phyloP scores from a whole-genome alignment of 2,888 invertebrate genomes.

The Helobdella robusta region DNA sequence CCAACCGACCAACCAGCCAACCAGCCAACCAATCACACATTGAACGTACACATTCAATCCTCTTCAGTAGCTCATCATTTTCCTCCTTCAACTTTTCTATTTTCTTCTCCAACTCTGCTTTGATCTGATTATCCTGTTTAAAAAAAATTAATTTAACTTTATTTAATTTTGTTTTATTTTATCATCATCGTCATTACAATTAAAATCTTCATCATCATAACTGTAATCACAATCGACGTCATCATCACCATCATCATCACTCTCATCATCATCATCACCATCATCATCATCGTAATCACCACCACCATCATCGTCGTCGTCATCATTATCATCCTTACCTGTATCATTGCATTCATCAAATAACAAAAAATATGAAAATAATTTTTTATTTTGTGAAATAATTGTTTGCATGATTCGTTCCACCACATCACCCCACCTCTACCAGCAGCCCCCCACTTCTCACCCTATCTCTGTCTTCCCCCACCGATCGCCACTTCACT shows the following conservation, averaged over 20 bases:
- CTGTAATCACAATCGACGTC: slow-evolving; percentile 2
- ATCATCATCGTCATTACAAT: slow-evolving; percentile 1
- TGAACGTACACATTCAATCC: slow-evolving; percentile 40
- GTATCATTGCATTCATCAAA: no score
- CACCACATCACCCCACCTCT: background rate
- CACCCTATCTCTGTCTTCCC: slow-evolving; percentile 34
- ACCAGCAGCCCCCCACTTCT: no score
- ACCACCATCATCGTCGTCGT: slow-evolving; percentile 22
- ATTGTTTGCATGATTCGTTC: background rate
- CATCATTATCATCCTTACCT: slow-evolving; percentile 22
- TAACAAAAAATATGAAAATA: background rate
- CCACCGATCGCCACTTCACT: slow-evolving; percentile 33
- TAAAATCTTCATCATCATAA: slow-evolving; percentile 8
- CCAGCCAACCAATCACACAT: no score
- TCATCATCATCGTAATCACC: slow-evolving; percentile 21
- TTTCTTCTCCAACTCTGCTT: slow-evolving; percentile 34
- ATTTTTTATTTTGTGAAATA: slow-evolving; percentile 1
- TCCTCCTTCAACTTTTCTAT: slow-evolving; percentile 37
- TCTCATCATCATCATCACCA: slow-evolving; percentile 20
- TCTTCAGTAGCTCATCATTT: slow-evolving; percentile 38
- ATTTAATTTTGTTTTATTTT: no score
- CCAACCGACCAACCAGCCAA: no score
- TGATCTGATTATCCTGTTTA: slow-evolving; percentile 30
- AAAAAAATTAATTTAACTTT: no score
- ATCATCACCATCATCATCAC: slow-evolving; percentile 16